Evolutionary conservation across 2,113 vertebrate species (phyloP).

Genomic region (Pica pica): DNA sequence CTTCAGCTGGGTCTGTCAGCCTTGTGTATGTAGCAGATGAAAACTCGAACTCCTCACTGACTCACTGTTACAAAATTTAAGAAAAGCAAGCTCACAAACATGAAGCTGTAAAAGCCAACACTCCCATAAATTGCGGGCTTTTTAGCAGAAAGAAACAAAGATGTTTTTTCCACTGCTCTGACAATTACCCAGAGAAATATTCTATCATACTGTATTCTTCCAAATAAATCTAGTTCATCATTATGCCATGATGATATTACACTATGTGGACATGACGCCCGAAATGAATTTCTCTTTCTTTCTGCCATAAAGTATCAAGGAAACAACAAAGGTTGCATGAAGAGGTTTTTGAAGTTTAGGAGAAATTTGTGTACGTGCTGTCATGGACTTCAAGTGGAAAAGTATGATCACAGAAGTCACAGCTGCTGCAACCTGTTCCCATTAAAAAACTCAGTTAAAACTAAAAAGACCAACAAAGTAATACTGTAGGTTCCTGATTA

Average conservation of each 20-base stretch:
- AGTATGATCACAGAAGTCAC: background rate
- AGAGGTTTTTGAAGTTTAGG: background rate
- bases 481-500: background rate
- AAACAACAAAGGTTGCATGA: background rate
- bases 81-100: background rate
- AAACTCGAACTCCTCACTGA: background rate
- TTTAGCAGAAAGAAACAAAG: background rate
- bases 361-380: rapidly evolving
- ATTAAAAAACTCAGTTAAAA: background rate
- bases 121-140: background rate
- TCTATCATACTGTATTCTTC: background rate
- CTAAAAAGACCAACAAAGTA: background rate
- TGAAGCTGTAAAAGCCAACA: background rate
- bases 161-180: background rate
- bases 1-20: background rate
- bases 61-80: background rate
- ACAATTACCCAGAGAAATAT: background rate
- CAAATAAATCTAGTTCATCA: background rate
- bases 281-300: background rate
- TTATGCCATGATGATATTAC: background rate
- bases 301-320: background rate
- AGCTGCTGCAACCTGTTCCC: background rate
- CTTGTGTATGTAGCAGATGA: rapidly evolving
- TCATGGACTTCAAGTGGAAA: background rate
- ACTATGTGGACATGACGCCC: background rate